Percentiles rank a stretch among this genome's conserved stretches.
Conservation (phyloP, 2,797 vertebrate species). For the Apogon hyalosoma region DNA sequence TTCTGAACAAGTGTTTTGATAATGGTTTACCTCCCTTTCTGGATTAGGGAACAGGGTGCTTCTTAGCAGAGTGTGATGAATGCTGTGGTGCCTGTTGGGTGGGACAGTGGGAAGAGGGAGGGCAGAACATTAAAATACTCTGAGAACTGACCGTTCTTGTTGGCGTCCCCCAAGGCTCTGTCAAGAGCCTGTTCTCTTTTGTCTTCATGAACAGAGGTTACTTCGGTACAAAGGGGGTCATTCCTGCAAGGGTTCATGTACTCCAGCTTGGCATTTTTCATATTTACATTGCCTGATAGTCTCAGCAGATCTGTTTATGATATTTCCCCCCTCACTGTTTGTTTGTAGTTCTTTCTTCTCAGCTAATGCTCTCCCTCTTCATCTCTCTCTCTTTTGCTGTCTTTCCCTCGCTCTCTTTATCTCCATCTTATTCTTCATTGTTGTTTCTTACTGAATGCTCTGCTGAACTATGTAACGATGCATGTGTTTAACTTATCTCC, state of each 20-base stretch:
- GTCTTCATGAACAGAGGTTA: slow-evolving; percentile 67
- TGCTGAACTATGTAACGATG: neutral
- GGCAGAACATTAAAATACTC: slow-evolving; percentile 61
- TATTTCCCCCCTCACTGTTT: slow-evolving; percentile 62
- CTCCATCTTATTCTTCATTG: slow-evolving; percentile 12
- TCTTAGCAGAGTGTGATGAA: slow-evolving; percentile 49
- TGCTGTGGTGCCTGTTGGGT: slow-evolving; percentile 30
- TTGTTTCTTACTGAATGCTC: slow-evolving; percentile 4
- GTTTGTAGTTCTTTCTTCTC: slow-evolving; percentile 71
- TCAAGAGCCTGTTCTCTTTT: slow-evolving; percentile 31
- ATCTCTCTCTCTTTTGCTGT: slow-evolving; percentile 20
- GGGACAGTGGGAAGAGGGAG: slow-evolving; percentile 63
- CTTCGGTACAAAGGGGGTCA: slow-evolving; percentile 40
- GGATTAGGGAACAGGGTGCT: neutral
- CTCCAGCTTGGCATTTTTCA: slow-evolving; percentile 69
- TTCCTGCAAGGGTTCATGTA: slow-evolving; percentile 64
- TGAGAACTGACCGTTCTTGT: slow-evolving; percentile 44
- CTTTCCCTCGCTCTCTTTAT: slow-evolving; percentile 44
- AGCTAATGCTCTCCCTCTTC: slow-evolving; percentile 23
- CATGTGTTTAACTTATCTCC: neutral
- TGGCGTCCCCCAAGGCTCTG: slow-evolving; percentile 46
- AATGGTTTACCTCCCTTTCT: slow-evolving; percentile 28
- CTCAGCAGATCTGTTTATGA: slow-evolving; percentile 72
- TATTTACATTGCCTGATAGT: slow-evolving; percentile 74
- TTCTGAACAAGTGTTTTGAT: slow-evolving; percentile 34